These are phyloP conservation scores for Microcebus tavaratra DNA, from an alignment of 2,113 vertebrate species.

Conservation along the genomic window DNA sequence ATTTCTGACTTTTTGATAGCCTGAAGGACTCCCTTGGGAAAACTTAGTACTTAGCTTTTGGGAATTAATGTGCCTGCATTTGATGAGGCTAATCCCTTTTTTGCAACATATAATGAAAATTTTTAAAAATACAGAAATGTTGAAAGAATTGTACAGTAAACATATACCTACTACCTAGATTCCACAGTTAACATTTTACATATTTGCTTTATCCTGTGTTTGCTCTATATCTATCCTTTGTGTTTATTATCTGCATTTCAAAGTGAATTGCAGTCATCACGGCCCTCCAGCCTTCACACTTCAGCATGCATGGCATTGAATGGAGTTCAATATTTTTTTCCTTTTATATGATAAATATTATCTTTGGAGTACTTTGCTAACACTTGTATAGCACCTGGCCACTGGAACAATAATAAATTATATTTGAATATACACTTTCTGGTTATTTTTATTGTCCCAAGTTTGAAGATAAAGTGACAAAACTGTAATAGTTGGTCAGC, in stretches of 20 bases:
- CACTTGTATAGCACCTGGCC: too few relatives aligned
- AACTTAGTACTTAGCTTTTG: not conserved
- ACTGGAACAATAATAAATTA: too few relatives aligned
- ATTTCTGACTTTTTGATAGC: not conserved
- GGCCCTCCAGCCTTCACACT: not conserved
- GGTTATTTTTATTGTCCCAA: too few relatives aligned
- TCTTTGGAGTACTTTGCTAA: too few relatives aligned
- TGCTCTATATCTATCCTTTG: not conserved
- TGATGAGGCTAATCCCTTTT: not conserved
- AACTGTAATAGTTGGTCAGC: too few relatives aligned
- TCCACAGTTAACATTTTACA: not conserved
- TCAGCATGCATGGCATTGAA: not conserved
- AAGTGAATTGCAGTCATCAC: not conserved
- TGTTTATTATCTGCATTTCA: not conserved
- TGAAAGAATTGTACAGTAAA: not conserved
- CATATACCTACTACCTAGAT: not conserved
- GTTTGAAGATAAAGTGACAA: too few relatives aligned
- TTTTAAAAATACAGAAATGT: not conserved
- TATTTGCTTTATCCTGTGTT: not conserved
- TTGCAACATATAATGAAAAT: not conserved
- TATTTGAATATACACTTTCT: too few relatives aligned
- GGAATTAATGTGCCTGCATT: not conserved
- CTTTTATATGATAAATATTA: too few relatives aligned
- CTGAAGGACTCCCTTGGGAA: not conserved
- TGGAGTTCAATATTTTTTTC: not conserved